Evolutionary conservation across 2,888 invertebrate genomes (phyloP), one percentile per base, ranked within the genome.

Genomic region (Frankliniella intonsa): DNA sequence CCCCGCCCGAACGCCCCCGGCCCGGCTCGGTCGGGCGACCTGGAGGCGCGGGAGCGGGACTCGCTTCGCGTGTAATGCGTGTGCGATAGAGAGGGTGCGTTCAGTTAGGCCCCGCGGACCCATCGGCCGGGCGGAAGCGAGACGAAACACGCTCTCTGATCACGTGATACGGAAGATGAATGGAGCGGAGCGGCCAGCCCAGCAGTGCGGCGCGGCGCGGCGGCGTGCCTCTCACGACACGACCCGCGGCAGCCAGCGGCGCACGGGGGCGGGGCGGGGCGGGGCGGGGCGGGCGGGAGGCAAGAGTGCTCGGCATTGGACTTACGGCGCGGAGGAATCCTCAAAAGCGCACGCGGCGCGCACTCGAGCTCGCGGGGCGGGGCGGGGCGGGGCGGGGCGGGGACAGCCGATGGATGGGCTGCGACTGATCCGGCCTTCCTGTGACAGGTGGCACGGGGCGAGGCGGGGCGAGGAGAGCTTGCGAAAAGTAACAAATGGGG

Each of bases 141-240:
- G 38, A 38, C 38, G 38, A 38, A 38, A 38, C 38, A 38, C 38
- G 38, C 38, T 38, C 38, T 22, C 8, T 14, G 62, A 62, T 62
- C 62, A 25, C 10, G 25, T 76, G 69, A 76, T 76, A 76, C 69
- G 69, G 69, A 76, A 76, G 69, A 76, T 76, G 69, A 76, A 76
- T 76, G 69, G 69, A 25, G 25, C 22, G 69, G 22, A 51, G 51
- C 12, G 55, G 55, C 55, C 55, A n/a, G n/a, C n/a, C n/a, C 69
- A 69, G 22, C 69, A n/a, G n/a, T n/a, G 14, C 17, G 17, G 19
- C 14, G 19, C 55, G 55, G 11, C 55, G 14, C 3, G 55, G 17
- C 55, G 55, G 11, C 55, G 3, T 2, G 11, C 14, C 55, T 7
- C 19, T 55, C 55, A 10, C 55, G 19, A 5, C 55, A 55, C 7